Evolutionary conservation across 2,888 invertebrate genomes (phyloP), one percentile per base, ranked within the genome.

Genomic region (Drosophila leonis): DNA sequence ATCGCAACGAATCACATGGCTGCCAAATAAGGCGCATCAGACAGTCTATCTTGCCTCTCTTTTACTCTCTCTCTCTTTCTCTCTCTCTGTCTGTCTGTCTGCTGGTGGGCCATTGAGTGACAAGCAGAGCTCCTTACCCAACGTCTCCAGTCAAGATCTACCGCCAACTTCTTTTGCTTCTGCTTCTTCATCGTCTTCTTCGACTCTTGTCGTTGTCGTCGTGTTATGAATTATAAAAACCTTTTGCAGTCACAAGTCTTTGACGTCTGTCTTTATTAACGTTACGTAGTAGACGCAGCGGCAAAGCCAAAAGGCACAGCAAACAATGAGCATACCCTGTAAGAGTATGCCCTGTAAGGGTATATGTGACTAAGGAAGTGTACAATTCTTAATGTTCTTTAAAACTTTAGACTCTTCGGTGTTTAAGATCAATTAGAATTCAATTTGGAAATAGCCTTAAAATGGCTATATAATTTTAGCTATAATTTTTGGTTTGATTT

Each of bases 201-300:
- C 35, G 18, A 13, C 24, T 31, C 4, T 48, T 10, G 29, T 31
- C 29, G 18, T 52, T 29, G 59, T 52, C 63, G 41, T 70, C 75
- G 75, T 77, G 80, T 57, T 79, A 79, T 70, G 77, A 79, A 78
- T 78, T 75, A 66, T 71, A 78, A 78, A 77, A 71, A 66, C 76
- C 31, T 41, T 67, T 66, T 57, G 59, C 33, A 20, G 56, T 61
- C 57, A 57, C 44, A 31, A 67, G 61, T 79, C 48, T 49, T 49
- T 70, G 80, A 62, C 61, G 64, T 64, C 39, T 55, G 71, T 61
- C 65, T 70, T 71, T 71, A 68, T 71, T 63, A 67, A 55, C 54
- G 67, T 77, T 78, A 59, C 60, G 78, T 70, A 60, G 42, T 12
- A 48, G 48, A 65, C 44, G 52, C 61, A 37, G 20, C 57, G 49